phyloP scores from a whole-genome alignment of 2,113 vertebrate species.

The Nasalis larvatus region DNA sequence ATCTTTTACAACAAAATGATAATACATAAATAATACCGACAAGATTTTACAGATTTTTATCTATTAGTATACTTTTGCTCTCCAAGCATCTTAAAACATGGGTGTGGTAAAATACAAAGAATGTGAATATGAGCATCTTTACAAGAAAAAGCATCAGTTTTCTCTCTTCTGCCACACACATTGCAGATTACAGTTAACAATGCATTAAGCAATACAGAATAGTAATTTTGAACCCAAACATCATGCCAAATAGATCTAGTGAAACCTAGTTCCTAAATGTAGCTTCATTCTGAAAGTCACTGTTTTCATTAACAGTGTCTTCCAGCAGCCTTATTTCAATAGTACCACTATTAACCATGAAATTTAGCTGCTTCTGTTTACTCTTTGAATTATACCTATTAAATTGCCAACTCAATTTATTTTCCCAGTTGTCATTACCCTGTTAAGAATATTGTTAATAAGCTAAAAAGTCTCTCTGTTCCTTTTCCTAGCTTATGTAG shows the following conservation, averaged over 20 bases:
- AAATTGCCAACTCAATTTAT: slow-evolving; percentile 43
- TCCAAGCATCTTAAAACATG: slow-evolving; percentile 73
- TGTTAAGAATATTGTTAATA: slow-evolving; percentile 20
- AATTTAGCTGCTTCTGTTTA: slow-evolving; percentile 50
- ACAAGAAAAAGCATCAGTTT: slow-evolving; percentile 80
- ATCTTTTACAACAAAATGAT: slow-evolving; percentile 84
- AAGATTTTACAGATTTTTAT: slow-evolving; percentile 76
- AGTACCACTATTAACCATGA: slow-evolving; percentile 65
- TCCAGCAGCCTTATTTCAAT: slow-evolving; percentile 66
- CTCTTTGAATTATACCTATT: slow-evolving; percentile 61
- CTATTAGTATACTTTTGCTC: slow-evolving; percentile 80
- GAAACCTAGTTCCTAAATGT: slow-evolving; percentile 64
- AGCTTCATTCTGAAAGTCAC: slow-evolving; percentile 53
- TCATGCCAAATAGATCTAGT: slow-evolving; percentile 49
- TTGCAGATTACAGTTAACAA: slow-evolving; percentile 74
- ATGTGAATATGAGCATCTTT: slow-evolving; percentile 73
- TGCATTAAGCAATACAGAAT: slow-evolving; percentile 74
- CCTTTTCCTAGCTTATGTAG: slow-evolving; percentile 9
- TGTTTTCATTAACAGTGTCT: slow-evolving; percentile 77
- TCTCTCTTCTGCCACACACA: slow-evolving; percentile 71
- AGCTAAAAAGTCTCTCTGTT: slow-evolving; percentile 17
- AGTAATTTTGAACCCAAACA: slow-evolving; percentile 62
- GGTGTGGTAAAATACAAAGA: slow-evolving; percentile 79
- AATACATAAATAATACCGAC: slow-evolving; percentile 85
- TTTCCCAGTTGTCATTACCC: neutral